Conservation (phyloP, 2,797 vertebrate genomes). For the Falco cherrug region DNA sequence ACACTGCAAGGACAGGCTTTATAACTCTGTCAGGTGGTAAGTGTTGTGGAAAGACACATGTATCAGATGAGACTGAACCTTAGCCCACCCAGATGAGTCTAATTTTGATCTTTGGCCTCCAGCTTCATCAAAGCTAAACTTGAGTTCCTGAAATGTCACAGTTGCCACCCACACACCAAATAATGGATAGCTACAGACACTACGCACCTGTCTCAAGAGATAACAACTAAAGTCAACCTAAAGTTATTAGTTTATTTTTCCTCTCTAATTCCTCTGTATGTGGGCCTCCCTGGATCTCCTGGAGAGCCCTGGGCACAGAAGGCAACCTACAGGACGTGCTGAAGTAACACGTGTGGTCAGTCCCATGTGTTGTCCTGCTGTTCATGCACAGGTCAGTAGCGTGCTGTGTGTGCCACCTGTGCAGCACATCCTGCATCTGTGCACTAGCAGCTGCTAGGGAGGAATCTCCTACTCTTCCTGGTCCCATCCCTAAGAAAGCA, state of each 20-base stretch:
- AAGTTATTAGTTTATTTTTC: not conserved
- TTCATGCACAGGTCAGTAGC: not conserved
- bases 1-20: not conserved
- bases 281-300: not conserved
- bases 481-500: not conserved
- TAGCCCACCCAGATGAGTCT: not conserved
- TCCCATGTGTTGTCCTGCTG: rapidly evolving
- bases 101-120: conserved; percentile 29
- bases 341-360: rapidly evolving
- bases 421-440: not conserved
- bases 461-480: not conserved
- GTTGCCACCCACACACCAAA: not conserved
- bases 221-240: not conserved
- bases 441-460: not conserved
- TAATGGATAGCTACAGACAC: not conserved
- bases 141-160: conserved; percentile 37
- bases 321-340: not conserved
- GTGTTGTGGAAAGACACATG: not conserved
- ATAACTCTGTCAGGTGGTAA: not conserved
- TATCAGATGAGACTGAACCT: not conserved
- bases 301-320: not conserved
- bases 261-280: not conserved
- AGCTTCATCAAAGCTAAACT: conserved; percentile 9
- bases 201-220: not conserved
- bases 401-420: rapidly evolving